A percentile compares a stretch with the other conserved stretches of the same genome.
Conservation (phyloP, 1,140 invertebrate species). For the Brachionus rubens region DNA sequence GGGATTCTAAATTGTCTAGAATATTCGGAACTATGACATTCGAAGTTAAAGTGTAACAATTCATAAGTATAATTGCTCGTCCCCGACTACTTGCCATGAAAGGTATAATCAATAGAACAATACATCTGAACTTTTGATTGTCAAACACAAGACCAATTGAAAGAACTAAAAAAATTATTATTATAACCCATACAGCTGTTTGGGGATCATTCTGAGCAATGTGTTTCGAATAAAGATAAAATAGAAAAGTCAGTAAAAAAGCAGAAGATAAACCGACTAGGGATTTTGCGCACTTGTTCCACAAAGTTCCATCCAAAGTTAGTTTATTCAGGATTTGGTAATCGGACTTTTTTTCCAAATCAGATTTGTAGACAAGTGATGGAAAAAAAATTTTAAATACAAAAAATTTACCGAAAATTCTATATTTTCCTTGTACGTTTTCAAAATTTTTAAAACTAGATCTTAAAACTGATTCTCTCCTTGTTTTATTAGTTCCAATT, state of each 20-base stretch:
- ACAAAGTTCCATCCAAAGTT: not conserved
- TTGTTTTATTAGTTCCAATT: not conserved
- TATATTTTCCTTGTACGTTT: not conserved
- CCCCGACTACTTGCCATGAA: constrained; percentile 7
- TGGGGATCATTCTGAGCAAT: not conserved
- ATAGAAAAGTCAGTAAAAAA: not conserved
- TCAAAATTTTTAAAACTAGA: not conserved
- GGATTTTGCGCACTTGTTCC: not conserved
- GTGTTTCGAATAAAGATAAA: not conserved
- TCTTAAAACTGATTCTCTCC: not conserved
- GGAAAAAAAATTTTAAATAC: constrained; percentile 19
- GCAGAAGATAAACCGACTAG: not conserved
- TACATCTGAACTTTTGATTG: constrained; percentile 1
- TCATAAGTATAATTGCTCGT: not conserved
- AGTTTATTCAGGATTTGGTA: not conserved
- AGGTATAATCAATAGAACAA: not conserved
- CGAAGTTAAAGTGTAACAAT: not conserved
- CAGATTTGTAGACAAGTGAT: not conserved
- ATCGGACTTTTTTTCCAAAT: not conserved
- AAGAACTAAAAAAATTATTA: not conserved
- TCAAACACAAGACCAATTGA: constrained; percentile 9
- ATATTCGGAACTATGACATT: not conserved
- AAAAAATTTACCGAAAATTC: not conserved
- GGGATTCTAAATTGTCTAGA: not conserved
- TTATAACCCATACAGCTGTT: not conserved